These are phyloP conservation scores for Pocillopora meandrina DNA, from an alignment of 92 coral and sea anemone genomes.

Conservation along the genomic window DNA sequence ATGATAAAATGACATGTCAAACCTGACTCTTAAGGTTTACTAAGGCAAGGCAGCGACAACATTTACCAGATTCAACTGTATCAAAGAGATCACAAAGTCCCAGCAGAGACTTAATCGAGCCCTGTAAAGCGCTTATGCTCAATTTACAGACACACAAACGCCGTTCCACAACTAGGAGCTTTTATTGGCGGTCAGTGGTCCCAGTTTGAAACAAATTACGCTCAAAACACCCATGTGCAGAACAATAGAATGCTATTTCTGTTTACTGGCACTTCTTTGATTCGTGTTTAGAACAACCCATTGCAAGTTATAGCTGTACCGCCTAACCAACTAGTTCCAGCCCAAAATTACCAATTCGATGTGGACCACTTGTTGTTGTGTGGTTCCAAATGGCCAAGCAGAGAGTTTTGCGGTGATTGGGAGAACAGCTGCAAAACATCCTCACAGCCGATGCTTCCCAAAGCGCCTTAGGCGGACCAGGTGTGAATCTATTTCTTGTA, in stretches of 20 bases:
- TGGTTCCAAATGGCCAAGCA: background rate
- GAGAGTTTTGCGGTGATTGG: constrained; percentile 25
- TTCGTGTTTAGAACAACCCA: background rate
- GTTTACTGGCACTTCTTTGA: constrained; percentile 9
- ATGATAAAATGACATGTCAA: background rate
- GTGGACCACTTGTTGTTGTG: constrained; percentile 38
- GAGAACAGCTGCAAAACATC: background rate
- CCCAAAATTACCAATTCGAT: background rate
- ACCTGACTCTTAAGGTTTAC: background rate
- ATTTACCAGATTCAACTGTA: background rate
- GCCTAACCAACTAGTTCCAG: background rate
- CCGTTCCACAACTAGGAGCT: constrained; percentile 9
- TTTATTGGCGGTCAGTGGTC: constrained; percentile 9
- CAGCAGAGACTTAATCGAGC: background rate
- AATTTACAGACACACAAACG: constrained; percentile 15
- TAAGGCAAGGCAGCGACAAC: background rate
- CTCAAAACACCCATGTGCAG: background rate
- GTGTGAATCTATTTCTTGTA: background rate
- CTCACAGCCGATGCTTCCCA: background rate
- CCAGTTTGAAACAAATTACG: background rate
- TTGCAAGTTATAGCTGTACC: background rate
- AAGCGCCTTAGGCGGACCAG: background rate
- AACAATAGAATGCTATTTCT: background rate
- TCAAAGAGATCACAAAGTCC: constrained; percentile 8
- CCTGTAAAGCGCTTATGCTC: background rate